These are phyloP conservation scores for Cheiracanthium punctorium DNA, from an alignment of 2,888 invertebrate genomes.

Conservation along the genomic window DNA sequence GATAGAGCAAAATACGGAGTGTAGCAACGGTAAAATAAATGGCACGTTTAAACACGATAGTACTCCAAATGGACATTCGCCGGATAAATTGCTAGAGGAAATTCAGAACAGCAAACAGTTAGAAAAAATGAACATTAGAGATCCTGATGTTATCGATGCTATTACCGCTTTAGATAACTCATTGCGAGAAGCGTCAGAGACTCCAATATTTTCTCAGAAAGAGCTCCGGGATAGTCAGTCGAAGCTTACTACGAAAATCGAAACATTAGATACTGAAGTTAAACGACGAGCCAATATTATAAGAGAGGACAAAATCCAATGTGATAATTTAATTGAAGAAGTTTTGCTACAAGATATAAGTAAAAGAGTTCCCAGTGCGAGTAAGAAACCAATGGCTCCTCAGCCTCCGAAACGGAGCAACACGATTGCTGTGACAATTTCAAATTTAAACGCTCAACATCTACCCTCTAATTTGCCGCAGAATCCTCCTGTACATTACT, in stretches of 20 bases:
- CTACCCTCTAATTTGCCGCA: neutral
- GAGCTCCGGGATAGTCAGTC: neutral
- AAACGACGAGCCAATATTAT: slow-evolving; percentile 12
- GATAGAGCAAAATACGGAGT: neutral
- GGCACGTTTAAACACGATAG: neutral
- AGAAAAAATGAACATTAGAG: slow-evolving; percentile 60
- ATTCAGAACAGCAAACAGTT: slow-evolving; percentile 62
- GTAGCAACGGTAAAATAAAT: neutral
- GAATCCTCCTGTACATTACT: neutral
- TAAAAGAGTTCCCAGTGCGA: slow-evolving; percentile 26
- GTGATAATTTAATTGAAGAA: slow-evolving; percentile 71
- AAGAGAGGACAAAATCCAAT: slow-evolving; percentile 67
- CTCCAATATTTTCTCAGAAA: slow-evolving; percentile 13
- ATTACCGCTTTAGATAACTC: slow-evolving; percentile 56
- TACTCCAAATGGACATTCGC: neutral
- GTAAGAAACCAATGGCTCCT: neutral
- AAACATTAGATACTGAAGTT: neutral
- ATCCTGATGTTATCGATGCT: slow-evolving; percentile 65
- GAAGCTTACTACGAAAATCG: neutral
- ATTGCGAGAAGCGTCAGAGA: slow-evolving; percentile 55
- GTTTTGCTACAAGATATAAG: slow-evolving; percentile 48
- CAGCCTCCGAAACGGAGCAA: neutral
- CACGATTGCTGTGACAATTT: slow-evolving; percentile 45
- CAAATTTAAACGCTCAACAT: slow-evolving; percentile 28
- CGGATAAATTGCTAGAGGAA: slow-evolving; percentile 54